Base-by-base conservation (phyloP, 2,888 invertebrate species). In the Electrophaes corylata region DNA sequence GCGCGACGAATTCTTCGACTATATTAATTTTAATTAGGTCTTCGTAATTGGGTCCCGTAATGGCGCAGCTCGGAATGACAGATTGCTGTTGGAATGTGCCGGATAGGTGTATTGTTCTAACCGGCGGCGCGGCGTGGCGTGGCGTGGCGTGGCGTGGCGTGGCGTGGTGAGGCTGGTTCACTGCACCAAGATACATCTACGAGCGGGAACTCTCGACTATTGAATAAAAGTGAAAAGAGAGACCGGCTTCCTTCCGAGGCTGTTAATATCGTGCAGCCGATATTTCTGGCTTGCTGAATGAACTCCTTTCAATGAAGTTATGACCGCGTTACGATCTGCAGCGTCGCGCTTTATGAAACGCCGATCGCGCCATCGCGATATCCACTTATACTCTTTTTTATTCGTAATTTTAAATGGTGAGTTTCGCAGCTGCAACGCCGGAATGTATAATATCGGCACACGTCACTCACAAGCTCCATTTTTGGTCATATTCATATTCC, bases 1-100 rank as follows among this genome's bases (percentile, higher is more conserved):
- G 46, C 48, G 48, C 41, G 47, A 54, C 48, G 51, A 64, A 66
- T 73, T 72, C 71, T 68, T 71, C 51, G 63, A 66, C 62, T 70
- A 62, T 70, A 72, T 73, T 71, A 63, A 69, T 73, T 73, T 77
- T 75, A 79, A 78, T 79, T 74, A 78, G 69, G 70, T 67, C 63
- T 60, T 62, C 60, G 68, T 78, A 75, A 77, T 78, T 68, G 68
- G 70, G 69, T 56, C 43, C 65, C 52, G 46, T 54, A 46, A 62
- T 64, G 46, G 65, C 65, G 55, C 57, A 35, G 54, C 59, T 40
- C 52, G 52, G 61, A 65, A 64, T 65, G 62, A 66, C 63, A 64
- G 61, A 69, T 65, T 57, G 67, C 59, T 47, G 54, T 51, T 51
- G 59, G 61, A 54, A 62, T 50, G 60, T 55, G 41, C 39, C 41